Evolutionary conservation across 1,140 invertebrate species (phyloP).

Genomic region (Megalonaias nervosa): DNA sequence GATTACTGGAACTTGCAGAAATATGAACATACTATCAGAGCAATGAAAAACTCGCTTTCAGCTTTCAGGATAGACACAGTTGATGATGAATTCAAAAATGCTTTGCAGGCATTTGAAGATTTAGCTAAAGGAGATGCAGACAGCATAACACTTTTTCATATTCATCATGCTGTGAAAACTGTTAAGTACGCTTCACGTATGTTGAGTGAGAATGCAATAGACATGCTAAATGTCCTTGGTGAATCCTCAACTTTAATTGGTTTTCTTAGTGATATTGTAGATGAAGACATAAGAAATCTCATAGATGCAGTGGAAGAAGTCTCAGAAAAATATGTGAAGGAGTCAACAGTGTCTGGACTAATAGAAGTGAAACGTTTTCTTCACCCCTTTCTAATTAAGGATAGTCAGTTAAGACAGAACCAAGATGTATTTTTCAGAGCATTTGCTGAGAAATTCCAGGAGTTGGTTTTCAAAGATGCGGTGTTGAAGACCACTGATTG

Average conservation of each 20-base stretch:
- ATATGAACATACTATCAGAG: too few relatives aligned
- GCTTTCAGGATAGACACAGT: too few relatives aligned
- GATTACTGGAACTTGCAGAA: too few relatives aligned
- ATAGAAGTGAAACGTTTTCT: too few relatives aligned
- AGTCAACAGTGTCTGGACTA: too few relatives aligned
- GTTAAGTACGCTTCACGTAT: conserved; percentile 2
- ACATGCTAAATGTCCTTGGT: conserved; percentile 25
- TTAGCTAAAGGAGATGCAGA: not conserved
- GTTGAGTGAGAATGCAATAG: conserved; percentile 6
- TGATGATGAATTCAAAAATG: not conserved
- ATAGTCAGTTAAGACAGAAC: too few relatives aligned
- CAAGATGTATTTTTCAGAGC: too few relatives aligned
- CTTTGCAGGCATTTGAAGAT: conserved; percentile 15
- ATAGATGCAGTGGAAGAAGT: too few relatives aligned
- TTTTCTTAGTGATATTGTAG: conserved; percentile 22
- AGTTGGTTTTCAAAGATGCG: conserved; percentile 18
- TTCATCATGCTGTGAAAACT: not conserved
- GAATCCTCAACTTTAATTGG: conserved; percentile 25
- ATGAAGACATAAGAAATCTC: conserved; percentile 32
- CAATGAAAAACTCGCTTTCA: too few relatives aligned
- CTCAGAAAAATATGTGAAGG: too few relatives aligned
- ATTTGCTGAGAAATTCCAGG: not conserved
- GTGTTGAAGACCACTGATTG: conserved; percentile 33
- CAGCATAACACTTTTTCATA: not conserved
- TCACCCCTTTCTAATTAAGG: too few relatives aligned